These are phyloP conservation scores for Tragopan temminckii DNA, from an alignment of 2,797 vertebrate species.

Conservation along the genomic window DNA sequence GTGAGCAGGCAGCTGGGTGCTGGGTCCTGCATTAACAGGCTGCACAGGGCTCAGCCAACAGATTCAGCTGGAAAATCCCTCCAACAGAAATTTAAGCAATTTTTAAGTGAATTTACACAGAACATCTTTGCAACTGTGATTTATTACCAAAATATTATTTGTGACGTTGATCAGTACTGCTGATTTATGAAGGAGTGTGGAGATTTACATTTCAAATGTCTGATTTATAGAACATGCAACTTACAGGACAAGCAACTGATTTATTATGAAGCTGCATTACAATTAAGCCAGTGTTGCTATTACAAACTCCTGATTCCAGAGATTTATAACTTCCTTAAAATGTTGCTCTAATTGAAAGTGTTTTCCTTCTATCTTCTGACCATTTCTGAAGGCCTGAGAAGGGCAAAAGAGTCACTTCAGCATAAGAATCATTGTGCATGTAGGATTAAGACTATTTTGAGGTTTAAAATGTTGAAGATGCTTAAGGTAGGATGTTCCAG, in stretches of 20 bases:
- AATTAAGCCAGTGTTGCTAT: conserved; percentile 3
- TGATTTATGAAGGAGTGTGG: conserved; percentile 53
- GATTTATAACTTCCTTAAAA: conserved; percentile 32
- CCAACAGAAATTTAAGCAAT: neutral
- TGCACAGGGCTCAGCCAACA: neutral
- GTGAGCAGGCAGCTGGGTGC: rapidly evolving
- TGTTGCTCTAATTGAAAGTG: conserved; percentile 10
- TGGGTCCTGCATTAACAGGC: neutral
- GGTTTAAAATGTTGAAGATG: neutral
- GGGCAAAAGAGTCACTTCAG: neutral
- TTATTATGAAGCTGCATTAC: conserved; percentile 22
- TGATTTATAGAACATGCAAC: conserved; percentile 33
- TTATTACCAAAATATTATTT: conserved; percentile 49
- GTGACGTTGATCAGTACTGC: conserved; percentile 17
- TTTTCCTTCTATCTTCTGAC: conserved; percentile 11
- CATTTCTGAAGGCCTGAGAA: neutral
- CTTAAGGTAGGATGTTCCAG: neutral
- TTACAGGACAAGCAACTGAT: neutral
- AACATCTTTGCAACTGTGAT: conserved; percentile 16
- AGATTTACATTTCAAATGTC: conserved; percentile 47
- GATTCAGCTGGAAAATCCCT: neutral
- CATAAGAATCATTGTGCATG: neutral
- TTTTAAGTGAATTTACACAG: neutral
- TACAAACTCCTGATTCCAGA: conserved; percentile 22
- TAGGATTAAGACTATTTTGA: neutral